Evolutionary conservation across 2,797 vertebrate species (phyloP).

Genomic region (Liparis tanakae): DNA sequence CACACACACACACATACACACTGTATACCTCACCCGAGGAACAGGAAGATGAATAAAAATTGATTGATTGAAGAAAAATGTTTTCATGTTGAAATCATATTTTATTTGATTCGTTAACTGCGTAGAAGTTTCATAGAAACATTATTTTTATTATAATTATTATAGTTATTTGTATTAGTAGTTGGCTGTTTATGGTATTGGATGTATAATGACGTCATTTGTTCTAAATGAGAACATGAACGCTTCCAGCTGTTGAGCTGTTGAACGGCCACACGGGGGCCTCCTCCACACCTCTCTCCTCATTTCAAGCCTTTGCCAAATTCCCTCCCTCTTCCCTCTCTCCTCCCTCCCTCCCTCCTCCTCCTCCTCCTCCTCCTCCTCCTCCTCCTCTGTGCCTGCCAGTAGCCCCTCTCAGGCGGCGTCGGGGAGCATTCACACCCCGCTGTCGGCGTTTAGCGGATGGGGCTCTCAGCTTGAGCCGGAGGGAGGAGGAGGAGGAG

Average conservation of each 20-base stretch:
- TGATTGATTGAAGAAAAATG: no score
- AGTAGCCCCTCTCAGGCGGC: slow-evolving; percentile 72
- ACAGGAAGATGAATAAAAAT: no score
- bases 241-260: slow-evolving; percentile 24
- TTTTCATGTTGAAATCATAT: no score
- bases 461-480: slow-evolving; percentile 68
- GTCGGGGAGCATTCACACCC: slow-evolving; percentile 72
- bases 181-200: neutral
- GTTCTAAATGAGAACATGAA: slow-evolving; percentile 8
- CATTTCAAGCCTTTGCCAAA: slow-evolving; percentile 69
- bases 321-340: slow-evolving; percentile 38
- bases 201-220: neutral
- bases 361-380: slow-evolving; percentile 31
- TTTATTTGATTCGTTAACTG: no score
- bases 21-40: no score
- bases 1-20: no score
- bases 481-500: slow-evolving; percentile 53
- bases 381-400: slow-evolving; percentile 53
- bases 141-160: neutral
- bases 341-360: slow-evolving; percentile 36
- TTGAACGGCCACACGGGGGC: slow-evolving; percentile 62
- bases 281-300: slow-evolving; percentile 56
- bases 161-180: neutral
- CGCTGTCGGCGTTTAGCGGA: slow-evolving; percentile 73
- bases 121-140: no score